Evolutionary conservation across 2,888 invertebrate species (phyloP).

Genomic region (Tolmerus cingulatus): DNA sequence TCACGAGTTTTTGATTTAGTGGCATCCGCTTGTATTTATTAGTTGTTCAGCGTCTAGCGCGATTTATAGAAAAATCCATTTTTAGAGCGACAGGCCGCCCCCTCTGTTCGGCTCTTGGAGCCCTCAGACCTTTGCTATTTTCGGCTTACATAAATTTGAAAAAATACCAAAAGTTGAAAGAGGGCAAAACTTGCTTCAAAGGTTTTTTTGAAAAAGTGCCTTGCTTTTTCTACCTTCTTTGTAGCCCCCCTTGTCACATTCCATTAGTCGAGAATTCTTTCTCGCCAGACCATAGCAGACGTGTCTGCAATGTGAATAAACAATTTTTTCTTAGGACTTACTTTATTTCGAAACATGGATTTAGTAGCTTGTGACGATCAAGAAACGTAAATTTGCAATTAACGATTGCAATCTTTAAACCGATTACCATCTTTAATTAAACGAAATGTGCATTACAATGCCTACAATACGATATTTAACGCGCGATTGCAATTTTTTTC

Average conservation of each 20-base stretch:
- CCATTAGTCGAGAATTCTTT: slow-evolving; percentile 22
- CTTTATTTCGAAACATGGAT: not conserved
- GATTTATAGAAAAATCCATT: slow-evolving; percentile 3
- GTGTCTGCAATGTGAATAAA: not conserved
- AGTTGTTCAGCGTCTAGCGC: not conserved
- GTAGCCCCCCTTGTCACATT: not conserved
- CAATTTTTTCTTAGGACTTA: not conserved
- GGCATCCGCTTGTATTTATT: slow-evolving; percentile 2
- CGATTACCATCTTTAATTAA: not conserved
- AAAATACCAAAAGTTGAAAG: slow-evolving; percentile 1
- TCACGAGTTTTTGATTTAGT: slow-evolving; percentile 22
- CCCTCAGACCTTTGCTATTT: slow-evolving; percentile 1
- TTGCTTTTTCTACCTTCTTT: not conserved
- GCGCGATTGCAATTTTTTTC: too few relatives aligned
- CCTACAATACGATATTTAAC: too few relatives aligned
- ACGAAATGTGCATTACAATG: not conserved
- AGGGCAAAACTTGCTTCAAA: not conserved
- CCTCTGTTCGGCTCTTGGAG: not conserved
- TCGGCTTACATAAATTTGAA: not conserved
- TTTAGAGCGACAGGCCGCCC: not conserved
- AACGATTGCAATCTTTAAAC: not conserved
- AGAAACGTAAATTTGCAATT: not conserved
- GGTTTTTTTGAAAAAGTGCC: not conserved
- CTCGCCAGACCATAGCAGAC: not conserved
- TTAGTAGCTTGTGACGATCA: not conserved